Percentiles rank a stretch among this genome's conserved stretches.
Evolutionary conservation across 1,140 invertebrate genomes (phyloP).

Genomic region (Dendrolimus punctatus): DNA sequence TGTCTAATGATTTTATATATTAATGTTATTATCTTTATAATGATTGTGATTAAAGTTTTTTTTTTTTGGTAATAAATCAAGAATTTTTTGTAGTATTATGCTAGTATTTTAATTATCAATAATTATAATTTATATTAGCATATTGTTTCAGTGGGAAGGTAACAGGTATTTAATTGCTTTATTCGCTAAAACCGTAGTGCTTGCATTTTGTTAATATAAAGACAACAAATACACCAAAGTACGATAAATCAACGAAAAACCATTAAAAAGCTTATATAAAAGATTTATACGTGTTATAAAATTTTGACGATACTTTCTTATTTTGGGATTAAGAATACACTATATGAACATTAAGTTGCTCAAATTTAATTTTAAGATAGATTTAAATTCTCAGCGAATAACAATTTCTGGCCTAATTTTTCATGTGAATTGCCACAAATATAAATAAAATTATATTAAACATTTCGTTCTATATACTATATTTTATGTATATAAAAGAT

Average conservation of each 20-base stretch:
- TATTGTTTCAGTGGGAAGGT: too few species aligned
- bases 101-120: conserved; percentile 5
- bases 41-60: too few species aligned
- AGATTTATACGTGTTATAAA: conserved; percentile 18
- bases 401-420: conserved; percentile 5
- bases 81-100: neutral
- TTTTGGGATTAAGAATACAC: conserved; percentile 8
- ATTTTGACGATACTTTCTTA: conserved; percentile 5
- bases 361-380: conserved; percentile 14
- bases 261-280: conserved; percentile 4
- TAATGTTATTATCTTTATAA: too few species aligned
- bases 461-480: too few species aligned
- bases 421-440: too few species aligned
- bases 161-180: too few species aligned
- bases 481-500: too few species aligned
- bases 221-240: conserved; percentile 17
- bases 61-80: too few species aligned
- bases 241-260: conserved; percentile 23
- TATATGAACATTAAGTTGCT: conserved; percentile 19
- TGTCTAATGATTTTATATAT: too few species aligned
- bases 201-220: neutral
- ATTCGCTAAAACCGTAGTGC: too few species aligned
- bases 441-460: too few species aligned
- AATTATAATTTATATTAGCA: too few species aligned
- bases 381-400: conserved; percentile 9